Conservation (phyloP, 1,140 invertebrate genomes). For the Pseudomyrmex flavicornis region DNA sequence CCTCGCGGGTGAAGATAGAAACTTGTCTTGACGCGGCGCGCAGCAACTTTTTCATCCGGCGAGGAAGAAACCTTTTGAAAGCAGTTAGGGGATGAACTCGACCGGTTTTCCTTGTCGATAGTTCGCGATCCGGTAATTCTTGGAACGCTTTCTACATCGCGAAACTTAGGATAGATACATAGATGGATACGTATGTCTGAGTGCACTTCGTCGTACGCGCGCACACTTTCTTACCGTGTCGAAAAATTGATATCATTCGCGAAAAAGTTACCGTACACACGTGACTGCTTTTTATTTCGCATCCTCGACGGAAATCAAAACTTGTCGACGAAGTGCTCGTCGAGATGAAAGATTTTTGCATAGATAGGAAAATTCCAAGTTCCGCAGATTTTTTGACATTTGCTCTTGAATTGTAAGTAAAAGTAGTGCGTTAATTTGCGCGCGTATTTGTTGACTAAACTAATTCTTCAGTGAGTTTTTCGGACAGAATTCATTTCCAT, state of each 20-base stretch:
- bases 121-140: slow-evolving; percentile 41
- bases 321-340: background rate
- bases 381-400: no score
- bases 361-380: no score
- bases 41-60: slow-evolving; percentile 47
- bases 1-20: slow-evolving; percentile 30
- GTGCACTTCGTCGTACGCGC: slow-evolving; percentile 1
- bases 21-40: slow-evolving; percentile 16
- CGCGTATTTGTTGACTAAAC: background rate
- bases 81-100: slow-evolving; percentile 36
- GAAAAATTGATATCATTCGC: slow-evolving; percentile 21
- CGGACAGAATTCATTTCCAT: slow-evolving; percentile 39
- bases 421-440: background rate
- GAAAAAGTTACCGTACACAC: background rate
- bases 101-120: slow-evolving; percentile 43
- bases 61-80: slow-evolving; percentile 17
- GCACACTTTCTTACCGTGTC: background rate
- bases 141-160: slow-evolving; percentile 24
- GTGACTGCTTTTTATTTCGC: slow-evolving; percentile 3
- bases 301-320: background rate
- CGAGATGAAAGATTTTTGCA: background rate
- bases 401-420: background rate
- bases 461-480: slow-evolving; percentile 29
- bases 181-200: slow-evolving; percentile 35
- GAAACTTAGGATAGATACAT: slow-evolving; percentile 19